Evolutionary conservation across 2,797 vertebrate species (phyloP).

Genomic region (Etheostoma perlongum): DNA sequence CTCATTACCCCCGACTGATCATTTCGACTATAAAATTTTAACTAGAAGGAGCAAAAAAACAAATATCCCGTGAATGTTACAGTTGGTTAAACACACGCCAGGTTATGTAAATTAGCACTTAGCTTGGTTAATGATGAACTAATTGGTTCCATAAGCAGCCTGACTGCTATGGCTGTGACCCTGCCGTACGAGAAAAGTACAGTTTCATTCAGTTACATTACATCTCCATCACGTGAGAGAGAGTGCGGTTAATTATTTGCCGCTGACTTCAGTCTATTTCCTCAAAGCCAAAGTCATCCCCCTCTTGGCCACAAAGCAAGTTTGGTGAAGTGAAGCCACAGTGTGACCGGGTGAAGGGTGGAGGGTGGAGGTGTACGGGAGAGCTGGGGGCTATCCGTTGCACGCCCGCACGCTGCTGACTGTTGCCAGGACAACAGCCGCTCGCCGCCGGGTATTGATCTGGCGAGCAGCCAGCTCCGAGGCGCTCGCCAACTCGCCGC

Average conservation of each 20-base stretch:
- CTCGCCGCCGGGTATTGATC: conserved; percentile 45
- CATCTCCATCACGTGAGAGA: neutral
- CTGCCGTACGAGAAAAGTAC: neutral
- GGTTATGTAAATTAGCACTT: neutral
- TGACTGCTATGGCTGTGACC: conserved; percentile 6
- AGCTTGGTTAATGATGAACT: conserved; percentile 31
- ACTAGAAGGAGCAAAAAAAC: too few species aligned
- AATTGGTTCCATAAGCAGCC: conserved; percentile 1
- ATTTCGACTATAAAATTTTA: neutral
- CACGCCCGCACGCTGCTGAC: conserved; percentile 52
- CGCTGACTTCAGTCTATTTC: conserved; percentile 1
- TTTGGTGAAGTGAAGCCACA: conserved; percentile 52
- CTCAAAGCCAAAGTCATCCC: conserved; percentile 27
- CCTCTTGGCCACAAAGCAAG: conserved; percentile 36
- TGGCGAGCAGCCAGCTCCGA: conserved; percentile 68
- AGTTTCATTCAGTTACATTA: too few species aligned
- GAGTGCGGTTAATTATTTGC: conserved; percentile 42
- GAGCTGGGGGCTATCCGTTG: conserved; percentile 25
- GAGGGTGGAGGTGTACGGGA: neutral
- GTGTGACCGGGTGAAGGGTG: neutral
- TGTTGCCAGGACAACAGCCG: conserved; percentile 77
- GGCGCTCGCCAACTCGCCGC: conserved; percentile 59
- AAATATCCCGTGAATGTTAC: neutral
- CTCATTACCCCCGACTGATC: too few species aligned
- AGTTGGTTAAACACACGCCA: neutral